A percentile compares a stretch with the other conserved stretches of the same genome.
Evolutionary conservation across 1,140 invertebrate species (phyloP).

Genomic region (Zophobas atratus): DNA sequence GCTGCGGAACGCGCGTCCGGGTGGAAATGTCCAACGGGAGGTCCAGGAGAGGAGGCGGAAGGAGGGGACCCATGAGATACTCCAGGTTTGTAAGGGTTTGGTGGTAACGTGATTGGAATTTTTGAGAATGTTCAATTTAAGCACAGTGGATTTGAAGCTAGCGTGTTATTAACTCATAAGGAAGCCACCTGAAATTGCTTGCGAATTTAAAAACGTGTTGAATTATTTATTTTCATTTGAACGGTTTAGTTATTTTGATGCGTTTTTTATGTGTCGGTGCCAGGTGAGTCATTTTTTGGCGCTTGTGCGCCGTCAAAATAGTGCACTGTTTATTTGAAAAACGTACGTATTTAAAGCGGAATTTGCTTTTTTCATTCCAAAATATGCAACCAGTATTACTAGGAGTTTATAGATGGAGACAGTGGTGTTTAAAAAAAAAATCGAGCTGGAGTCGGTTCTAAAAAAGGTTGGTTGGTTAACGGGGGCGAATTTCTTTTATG

Average conservation of each 20-base stretch:
- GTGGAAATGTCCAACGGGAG: slow-evolving; percentile 92
- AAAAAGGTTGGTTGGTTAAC: no score
- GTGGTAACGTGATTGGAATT: slow-evolving; percentile 13
- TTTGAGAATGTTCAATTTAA: slow-evolving; percentile 40
- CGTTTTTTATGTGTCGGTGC: no score
- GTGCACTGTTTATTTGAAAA: no score
- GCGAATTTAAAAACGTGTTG: not conserved
- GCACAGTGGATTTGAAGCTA: slow-evolving; percentile 33
- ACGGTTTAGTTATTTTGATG: no score
- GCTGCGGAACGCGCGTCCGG: slow-evolving; percentile 86
- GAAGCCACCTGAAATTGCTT: not conserved
- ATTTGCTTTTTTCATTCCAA: no score
- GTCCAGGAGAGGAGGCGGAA: slow-evolving; percentile 78
- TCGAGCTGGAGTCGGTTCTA: no score
- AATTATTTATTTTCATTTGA: slow-evolving; percentile 2
- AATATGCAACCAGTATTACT: no score
- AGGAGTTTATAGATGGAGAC: no score
- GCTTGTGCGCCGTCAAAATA: no score
- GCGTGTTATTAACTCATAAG: slow-evolving; percentile 22
- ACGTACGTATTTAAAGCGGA: no score
- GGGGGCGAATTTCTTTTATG: not conserved
- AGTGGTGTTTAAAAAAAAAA: no score
- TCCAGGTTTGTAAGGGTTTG: slow-evolving; percentile 69
- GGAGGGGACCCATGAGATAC: slow-evolving; percentile 70
- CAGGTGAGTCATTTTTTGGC: no score